Conservation (phyloP, 2,888 invertebrate genomes). For the Dryobotodes eremita region DNA sequence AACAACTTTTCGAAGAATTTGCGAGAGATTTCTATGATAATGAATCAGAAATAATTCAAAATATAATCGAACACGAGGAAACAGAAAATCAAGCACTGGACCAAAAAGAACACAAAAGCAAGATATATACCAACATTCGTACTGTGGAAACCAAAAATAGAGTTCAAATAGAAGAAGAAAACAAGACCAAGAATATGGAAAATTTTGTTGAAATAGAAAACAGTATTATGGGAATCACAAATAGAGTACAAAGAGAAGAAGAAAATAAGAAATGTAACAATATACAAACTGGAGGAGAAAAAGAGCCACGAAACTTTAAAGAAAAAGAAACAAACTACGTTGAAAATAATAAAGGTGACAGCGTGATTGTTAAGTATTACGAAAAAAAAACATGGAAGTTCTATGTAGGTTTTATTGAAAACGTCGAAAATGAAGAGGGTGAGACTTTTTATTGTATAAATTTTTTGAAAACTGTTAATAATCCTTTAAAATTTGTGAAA, state of each 20-base stretch:
- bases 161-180: constrained; percentile 1
- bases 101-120: not conserved
- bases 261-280: not conserved
- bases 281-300: not conserved
- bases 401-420: constrained; percentile 13
- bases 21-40: not conserved
- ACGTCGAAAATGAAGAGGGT: not conserved
- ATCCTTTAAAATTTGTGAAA: not conserved
- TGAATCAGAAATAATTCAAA: not conserved
- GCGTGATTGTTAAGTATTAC: constrained; percentile 1
- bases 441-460: not conserved
- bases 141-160: too few relatives aligned
- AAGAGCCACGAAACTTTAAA: not conserved
- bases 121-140: too few relatives aligned
- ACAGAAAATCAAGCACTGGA: constrained; percentile 1
- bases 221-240: not conserved
- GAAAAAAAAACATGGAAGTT: constrained; percentile 6
- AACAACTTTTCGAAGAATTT: constrained; percentile 1
- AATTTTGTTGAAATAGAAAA: not conserved
- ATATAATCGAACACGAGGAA: not conserved
- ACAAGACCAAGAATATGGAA: not conserved
- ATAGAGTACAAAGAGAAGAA: not conserved
- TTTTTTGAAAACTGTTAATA: not conserved
- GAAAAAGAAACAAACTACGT: not conserved
- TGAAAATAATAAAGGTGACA: not conserved